Conservation (phyloP, 2,888 invertebrate species). For the Mimachlamys varia region DNA sequence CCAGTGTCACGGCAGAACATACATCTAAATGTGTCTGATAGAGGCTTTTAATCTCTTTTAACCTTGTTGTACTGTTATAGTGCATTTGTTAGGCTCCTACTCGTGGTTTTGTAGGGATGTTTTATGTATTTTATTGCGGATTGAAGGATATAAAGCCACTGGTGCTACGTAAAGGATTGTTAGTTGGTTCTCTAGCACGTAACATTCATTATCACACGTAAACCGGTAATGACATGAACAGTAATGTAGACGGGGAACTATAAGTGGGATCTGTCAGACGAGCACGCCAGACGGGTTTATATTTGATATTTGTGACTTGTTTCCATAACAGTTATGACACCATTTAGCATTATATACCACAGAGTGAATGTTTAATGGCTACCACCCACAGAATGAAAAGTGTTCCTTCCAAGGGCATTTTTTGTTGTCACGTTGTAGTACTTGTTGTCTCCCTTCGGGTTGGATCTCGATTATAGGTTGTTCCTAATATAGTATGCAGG, state of each 20-base stretch:
- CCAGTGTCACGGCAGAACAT: not conserved
- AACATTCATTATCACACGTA: not conserved
- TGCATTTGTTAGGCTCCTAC: not conserved
- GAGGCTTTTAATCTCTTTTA: not conserved
- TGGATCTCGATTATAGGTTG: not conserved
- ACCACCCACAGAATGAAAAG: not conserved
- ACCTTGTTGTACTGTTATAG: not conserved
- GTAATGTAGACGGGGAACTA: not conserved
- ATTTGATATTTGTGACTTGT: slow-evolving; percentile 20
- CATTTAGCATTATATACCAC: not conserved
- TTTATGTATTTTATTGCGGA: not conserved
- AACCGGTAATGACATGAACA: not conserved
- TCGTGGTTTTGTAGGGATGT: not conserved
- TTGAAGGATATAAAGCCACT: not conserved
- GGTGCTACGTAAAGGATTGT: not conserved
- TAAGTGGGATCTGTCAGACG: not conserved
- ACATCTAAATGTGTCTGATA: not conserved
- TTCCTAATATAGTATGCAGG: too few species aligned
- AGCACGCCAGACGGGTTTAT: not conserved
- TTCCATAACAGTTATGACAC: slow-evolving; percentile 9
- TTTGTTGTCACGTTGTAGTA: not conserved
- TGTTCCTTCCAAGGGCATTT: not conserved
- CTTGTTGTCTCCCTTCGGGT: not conserved
- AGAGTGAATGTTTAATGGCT: not conserved
- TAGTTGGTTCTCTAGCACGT: not conserved